Percentiles rank a stretch among this genome's conserved stretches.
These are phyloP conservation scores for Solen grandis DNA, from an alignment of 1,140 invertebrate genomes.

Conservation along the genomic window DNA sequence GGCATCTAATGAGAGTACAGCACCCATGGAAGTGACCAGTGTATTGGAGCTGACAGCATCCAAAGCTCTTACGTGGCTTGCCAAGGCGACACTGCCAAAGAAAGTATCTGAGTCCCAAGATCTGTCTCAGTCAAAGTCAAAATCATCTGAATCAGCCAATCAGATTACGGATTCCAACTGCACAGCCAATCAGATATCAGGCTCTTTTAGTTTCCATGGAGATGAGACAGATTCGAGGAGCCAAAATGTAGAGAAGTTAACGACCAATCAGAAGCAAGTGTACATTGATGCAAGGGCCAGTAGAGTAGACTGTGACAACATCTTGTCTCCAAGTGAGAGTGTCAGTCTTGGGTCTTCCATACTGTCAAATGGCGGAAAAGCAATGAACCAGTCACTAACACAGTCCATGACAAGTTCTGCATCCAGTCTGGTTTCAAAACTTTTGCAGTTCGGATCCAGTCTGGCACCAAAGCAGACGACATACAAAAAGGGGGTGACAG, in stretches of 20 bases:
- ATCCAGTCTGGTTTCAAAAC: slow-evolving; percentile 33
- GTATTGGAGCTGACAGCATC: slow-evolving; percentile 45
- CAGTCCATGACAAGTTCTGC: slow-evolving; percentile 51
- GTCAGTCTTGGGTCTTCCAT: slow-evolving; percentile 39
- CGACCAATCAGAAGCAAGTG: slow-evolving; percentile 8
- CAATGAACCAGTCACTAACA: slow-evolving; percentile 34
- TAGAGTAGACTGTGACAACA: slow-evolving; percentile 36
- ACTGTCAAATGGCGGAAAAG: background rate
- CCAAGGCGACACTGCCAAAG: slow-evolving; percentile 39
- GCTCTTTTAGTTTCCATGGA: slow-evolving; percentile 21
- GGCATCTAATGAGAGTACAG: slow-evolving; percentile 17
- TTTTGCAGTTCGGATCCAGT: slow-evolving; percentile 35
- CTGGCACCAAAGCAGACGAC: slow-evolving; percentile 12
- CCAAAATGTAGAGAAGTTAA: slow-evolving; percentile 23
- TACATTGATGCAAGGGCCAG: slow-evolving; percentile 42
- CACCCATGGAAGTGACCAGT: slow-evolving; percentile 8
- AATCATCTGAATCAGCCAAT: slow-evolving; percentile 28
- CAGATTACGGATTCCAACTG: slow-evolving; percentile 35
- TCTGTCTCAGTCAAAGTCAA: slow-evolving; percentile 10
- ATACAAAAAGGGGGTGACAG: slow-evolving; percentile 51
- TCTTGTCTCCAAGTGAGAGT: slow-evolving; percentile 44
- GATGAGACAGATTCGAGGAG: background rate
- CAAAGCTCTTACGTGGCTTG: slow-evolving; percentile 47
- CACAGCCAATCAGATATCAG: slow-evolving; percentile 18
- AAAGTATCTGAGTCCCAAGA: slow-evolving; percentile 5